These are phyloP conservation scores for Leuciscus idus DNA, from an alignment of 2,113 vertebrate genomes.

Conservation along the genomic window DNA sequence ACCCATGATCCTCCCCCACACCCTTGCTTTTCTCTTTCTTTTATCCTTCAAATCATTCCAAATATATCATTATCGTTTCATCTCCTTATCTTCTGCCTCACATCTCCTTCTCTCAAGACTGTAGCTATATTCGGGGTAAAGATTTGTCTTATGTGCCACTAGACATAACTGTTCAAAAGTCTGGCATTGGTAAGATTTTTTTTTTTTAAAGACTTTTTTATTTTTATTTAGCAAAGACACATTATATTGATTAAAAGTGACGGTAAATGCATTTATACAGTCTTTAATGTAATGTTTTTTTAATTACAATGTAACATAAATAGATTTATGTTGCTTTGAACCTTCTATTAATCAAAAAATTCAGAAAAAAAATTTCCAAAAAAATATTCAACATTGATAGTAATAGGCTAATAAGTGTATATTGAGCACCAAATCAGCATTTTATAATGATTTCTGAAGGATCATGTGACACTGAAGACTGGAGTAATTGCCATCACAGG, in stretches of 20 bases:
- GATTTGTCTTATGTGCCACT: not conserved
- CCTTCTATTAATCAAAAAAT: not conserved
- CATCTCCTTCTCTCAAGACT: not conserved
- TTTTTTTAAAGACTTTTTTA: not conserved
- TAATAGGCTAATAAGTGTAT: not conserved
- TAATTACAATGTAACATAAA: not conserved
- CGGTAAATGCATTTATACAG: not conserved
- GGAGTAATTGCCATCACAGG: not conserved
- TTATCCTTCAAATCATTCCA: not conserved
- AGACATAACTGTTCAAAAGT: not conserved
- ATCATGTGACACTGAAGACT: not conserved
- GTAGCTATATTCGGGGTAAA: not conserved
- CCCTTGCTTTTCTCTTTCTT: not conserved
- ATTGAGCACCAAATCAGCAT: not conserved
- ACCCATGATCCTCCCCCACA: conserved; percentile 13
- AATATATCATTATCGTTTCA: not conserved
- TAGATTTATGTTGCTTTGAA: not conserved
- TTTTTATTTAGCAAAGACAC: not conserved
- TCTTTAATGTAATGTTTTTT: not conserved
- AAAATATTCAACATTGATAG: not conserved
- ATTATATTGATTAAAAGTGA: not conserved
- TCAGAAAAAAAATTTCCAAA: not conserved
- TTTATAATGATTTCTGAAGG: not conserved
- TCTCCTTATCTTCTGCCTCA: not conserved
- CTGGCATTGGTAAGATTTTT: not conserved